phyloP scores from a whole-genome alignment of 2,113 vertebrate species.

The Percina caprodes region DNA sequence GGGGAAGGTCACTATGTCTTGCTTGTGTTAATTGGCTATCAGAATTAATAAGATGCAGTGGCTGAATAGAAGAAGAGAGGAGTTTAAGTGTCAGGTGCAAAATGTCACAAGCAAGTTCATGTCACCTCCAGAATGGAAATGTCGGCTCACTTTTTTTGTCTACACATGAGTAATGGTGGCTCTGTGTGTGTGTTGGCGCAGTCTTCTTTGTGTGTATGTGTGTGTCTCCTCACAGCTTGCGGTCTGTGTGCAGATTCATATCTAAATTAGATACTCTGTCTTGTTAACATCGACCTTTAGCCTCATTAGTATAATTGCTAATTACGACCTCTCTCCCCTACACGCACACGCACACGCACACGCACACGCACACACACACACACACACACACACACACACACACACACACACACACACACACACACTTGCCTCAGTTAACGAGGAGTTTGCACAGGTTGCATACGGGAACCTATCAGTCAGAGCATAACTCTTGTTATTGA shows the following conservation, averaged over 20 bases:
- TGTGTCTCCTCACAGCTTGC: slow-evolving; percentile 6
- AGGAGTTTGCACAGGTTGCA: slow-evolving; percentile 10
- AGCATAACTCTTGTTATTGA: not conserved
- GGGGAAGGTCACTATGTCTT: slow-evolving; percentile 75
- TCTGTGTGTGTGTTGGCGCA: not conserved
- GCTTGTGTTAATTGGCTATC: slow-evolving; percentile 76
- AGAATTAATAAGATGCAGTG: slow-evolving; percentile 76
- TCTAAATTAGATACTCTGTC: slow-evolving; percentile 71
- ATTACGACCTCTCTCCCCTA: slow-evolving; percentile 43
- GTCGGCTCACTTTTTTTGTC: slow-evolving; percentile 42
- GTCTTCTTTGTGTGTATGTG: not conserved
- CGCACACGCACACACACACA: slow-evolving; percentile 19
- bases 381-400: slow-evolving; percentile 2
- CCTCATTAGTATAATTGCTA: slow-evolving; percentile 73
- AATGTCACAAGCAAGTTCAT: slow-evolving; percentile 73
- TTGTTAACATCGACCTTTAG: slow-evolving; percentile 78
- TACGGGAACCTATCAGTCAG: not conserved
- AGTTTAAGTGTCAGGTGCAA: slow-evolving; percentile 53
- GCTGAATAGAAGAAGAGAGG: slow-evolving; percentile 40
- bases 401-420: slow-evolving; percentile 7
- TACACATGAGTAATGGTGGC: slow-evolving; percentile 22
- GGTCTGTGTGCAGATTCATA: slow-evolving; percentile 60
- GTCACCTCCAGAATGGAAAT: slow-evolving; percentile 59
- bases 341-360: not conserved
- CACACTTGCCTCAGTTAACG: slow-evolving; percentile 18